These are phyloP conservation scores for Carassius gibelio DNA, from an alignment of 2,113 vertebrate genomes.

Conservation along the genomic window DNA sequence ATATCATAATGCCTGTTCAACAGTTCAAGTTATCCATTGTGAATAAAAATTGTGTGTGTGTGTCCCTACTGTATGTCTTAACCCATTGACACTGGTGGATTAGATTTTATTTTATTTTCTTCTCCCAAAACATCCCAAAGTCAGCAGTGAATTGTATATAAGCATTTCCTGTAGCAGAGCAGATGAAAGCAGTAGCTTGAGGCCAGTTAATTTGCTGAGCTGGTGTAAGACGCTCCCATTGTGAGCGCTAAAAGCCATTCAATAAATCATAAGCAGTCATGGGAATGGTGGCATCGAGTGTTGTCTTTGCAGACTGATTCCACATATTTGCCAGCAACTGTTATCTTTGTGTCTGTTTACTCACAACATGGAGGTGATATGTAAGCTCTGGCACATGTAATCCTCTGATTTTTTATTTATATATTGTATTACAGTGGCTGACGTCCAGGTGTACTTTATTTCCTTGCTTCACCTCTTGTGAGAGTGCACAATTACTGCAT, in stretches of 20 bases:
- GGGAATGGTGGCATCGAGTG: neutral
- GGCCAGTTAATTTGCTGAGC: constrained; percentile 27
- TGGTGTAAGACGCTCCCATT: neutral
- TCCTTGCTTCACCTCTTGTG: constrained; percentile 3
- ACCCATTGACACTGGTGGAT: neutral
- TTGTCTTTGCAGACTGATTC: neutral
- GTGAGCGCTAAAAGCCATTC: neutral
- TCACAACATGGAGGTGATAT: constrained; percentile 1
- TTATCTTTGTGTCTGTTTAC: neutral
- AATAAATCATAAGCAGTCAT: constrained; percentile 21
- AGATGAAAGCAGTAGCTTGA: constrained; percentile 17
- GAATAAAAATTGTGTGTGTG: neutral
- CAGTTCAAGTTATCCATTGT: neutral
- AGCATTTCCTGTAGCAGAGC: constrained; percentile 4
- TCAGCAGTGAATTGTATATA: constrained; percentile 8
- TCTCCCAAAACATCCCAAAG: neutral
- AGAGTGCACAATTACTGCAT: constrained; percentile 41
- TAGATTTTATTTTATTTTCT: too few species aligned
- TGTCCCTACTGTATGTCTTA: neutral
- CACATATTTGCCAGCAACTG: constrained; percentile 1
- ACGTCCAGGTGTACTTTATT: neutral
- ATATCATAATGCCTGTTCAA: neutral
- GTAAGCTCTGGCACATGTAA: neutral
- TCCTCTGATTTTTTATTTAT: neutral
- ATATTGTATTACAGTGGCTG: constrained; percentile 4